Percentiles rank a stretch among this genome's conserved stretches.
Conservation (phyloP, 2,113 vertebrate genomes). For the Callocephalon fimbriatum region DNA sequence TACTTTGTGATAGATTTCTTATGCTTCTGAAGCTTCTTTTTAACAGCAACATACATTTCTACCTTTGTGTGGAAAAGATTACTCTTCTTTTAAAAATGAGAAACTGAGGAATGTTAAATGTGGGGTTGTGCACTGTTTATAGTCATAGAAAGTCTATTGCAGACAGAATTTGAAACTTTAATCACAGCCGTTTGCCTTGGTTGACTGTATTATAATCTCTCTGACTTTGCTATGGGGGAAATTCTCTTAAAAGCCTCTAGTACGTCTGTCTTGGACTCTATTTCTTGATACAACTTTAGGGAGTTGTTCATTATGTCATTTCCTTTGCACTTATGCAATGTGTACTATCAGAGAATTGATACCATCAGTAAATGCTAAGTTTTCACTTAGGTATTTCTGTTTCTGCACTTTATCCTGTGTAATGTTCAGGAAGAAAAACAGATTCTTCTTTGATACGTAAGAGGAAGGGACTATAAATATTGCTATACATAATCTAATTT, state of each 20-base stretch:
- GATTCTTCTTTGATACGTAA: neutral
- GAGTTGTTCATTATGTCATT: neutral
- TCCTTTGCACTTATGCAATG: neutral
- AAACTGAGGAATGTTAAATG: neutral
- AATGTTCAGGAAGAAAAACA: neutral
- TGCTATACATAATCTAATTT: neutral
- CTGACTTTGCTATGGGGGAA: neutral
- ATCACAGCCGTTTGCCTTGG: neutral
- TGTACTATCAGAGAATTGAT: neutral
- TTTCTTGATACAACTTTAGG: neutral
- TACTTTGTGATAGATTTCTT: neutral
- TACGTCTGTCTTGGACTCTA: neutral
- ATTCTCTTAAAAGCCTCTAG: neutral
- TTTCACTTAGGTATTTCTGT: neutral
- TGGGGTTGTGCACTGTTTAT: neutral
- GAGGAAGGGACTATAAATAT: neutral
- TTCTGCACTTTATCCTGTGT: neutral
- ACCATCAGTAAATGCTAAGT: neutral
- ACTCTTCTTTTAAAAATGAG: neutral
- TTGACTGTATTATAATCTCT: neutral
- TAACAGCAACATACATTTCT: neutral
- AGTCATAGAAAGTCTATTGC: neutral
- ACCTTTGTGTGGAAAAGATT: neutral
- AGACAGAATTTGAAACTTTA: neutral
- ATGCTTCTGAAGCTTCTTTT: neutral